Percentiles rank a stretch among this genome's conserved stretches.
Evolutionary conservation across 2,113 vertebrate species (phyloP).

Genomic region (Dipodomys merriami): DNA sequence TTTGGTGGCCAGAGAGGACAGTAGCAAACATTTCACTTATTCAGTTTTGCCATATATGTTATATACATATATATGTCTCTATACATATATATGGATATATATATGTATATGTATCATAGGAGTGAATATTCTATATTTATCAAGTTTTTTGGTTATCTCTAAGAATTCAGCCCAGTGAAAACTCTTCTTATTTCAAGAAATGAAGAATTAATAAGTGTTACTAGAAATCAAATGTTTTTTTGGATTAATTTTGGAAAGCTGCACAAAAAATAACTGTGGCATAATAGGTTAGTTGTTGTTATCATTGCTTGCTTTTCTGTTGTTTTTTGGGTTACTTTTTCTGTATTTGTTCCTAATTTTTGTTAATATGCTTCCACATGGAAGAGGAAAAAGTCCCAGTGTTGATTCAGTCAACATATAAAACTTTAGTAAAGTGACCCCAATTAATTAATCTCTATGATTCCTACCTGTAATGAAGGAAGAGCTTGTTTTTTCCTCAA

Average conservation of each 20-base stretch:
- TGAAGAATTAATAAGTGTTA: conserved; percentile 21
- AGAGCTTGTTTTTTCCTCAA: conserved; percentile 20
- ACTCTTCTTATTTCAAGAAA: background rate
- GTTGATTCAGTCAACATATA: background rate
- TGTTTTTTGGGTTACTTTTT: background rate
- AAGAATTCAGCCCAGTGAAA: background rate
- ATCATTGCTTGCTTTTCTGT: conserved; percentile 5
- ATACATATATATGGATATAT: too few species aligned
- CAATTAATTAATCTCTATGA: background rate
- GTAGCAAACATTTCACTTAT: background rate
- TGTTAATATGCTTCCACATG: background rate
- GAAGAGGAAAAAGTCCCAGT: background rate
- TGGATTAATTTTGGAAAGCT: background rate
- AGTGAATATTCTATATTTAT: background rate
- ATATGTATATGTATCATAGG: background rate
- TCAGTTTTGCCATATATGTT: background rate
- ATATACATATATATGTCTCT: too few species aligned
- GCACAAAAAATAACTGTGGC: background rate
- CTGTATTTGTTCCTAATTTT: background rate
- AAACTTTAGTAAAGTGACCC: conserved; percentile 3
- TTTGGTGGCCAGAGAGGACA: background rate
- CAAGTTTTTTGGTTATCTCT: background rate
- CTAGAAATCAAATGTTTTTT: conserved; percentile 37
- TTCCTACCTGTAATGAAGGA: background rate
- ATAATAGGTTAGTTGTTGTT: background rate